Evolutionary conservation across 1,140 invertebrate species (phyloP).

Genomic region (Trachymyrmex septentrionalis): DNA sequence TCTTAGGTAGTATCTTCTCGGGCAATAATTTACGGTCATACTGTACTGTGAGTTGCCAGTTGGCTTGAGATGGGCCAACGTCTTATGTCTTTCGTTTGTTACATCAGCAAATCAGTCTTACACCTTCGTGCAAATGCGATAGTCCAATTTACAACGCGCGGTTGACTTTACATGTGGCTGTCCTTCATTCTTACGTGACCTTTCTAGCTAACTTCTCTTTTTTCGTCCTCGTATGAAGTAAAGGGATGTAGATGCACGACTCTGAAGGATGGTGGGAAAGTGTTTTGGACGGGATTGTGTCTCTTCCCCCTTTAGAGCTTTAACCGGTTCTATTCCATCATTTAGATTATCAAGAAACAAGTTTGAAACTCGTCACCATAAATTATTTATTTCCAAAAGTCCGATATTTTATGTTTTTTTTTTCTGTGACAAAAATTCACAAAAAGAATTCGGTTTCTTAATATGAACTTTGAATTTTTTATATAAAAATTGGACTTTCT

Average conservation of each 20-base stretch:
- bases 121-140: conserved; percentile 53
- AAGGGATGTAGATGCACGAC: conserved; percentile 20
- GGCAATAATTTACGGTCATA: neutral
- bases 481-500: neutral
- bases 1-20: neutral
- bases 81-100: conserved; percentile 29
- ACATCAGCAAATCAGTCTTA: conserved; percentile 58
- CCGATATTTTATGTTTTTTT: neutral
- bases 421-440: neutral
- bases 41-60: conserved; percentile 20
- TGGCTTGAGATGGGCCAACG: conserved; percentile 19
- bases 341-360: conserved; percentile 25
- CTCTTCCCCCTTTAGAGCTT: conserved; percentile 41
- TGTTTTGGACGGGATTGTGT: conserved; percentile 49
- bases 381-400: neutral
- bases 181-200: conserved; percentile 11
- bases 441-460: neutral
- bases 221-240: conserved; percentile 19
- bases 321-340: conserved; percentile 41
- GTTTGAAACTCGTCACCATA: conserved; percentile 4
- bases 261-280: conserved; percentile 43
- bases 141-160: conserved; percentile 40
- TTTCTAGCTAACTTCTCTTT: conserved; percentile 11
- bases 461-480: neutral
- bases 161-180: conserved; percentile 39